Evolutionary conservation across 2,888 invertebrate genomes (phyloP).

Genomic region (Hypsopygia costalis): DNA sequence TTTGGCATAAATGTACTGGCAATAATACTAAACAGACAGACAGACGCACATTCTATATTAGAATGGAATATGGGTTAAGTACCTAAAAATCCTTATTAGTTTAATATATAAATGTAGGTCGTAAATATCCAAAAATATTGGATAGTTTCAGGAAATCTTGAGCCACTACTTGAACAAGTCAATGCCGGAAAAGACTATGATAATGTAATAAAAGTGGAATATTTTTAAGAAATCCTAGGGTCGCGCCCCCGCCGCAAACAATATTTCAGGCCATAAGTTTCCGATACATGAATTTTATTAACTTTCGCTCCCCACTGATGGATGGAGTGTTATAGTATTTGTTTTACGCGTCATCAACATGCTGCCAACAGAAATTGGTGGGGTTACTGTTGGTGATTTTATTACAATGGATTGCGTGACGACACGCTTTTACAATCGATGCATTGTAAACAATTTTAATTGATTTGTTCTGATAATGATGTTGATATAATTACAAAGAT

Average conservation of each 20-base stretch:
- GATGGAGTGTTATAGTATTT: conserved; percentile 69
- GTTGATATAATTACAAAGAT: too few relatives aligned
- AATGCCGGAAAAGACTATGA: background rate
- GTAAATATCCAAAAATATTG: too few relatives aligned
- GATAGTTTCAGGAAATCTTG: too few relatives aligned
- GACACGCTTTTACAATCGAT: conserved; percentile 23
- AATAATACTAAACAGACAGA: too few relatives aligned
- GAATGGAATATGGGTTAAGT: too few relatives aligned
- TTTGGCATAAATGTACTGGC: too few relatives aligned
- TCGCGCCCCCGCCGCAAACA: conserved; percentile 60
- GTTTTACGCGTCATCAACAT: conserved; percentile 75
- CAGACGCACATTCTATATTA: too few relatives aligned
- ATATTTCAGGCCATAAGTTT: conserved; percentile 77
- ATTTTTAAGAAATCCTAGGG: conserved; percentile 46
- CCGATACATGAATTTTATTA: conserved; percentile 81
- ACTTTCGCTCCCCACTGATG: conserved; percentile 63
- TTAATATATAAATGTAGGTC: too few relatives aligned
- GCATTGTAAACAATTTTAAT: conserved; percentile 19
- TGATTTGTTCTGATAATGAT: conserved; percentile 8
- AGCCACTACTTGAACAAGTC: too few relatives aligned
- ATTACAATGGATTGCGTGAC: conserved; percentile 41
- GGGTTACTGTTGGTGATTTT: conserved; percentile 47
- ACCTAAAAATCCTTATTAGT: too few relatives aligned
- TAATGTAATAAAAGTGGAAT: conserved; percentile 14
- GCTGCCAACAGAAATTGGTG: conserved; percentile 47